A percentile compares a stretch with the other conserved stretches of the same genome.
Conservation (phyloP, 2,113 vertebrate species). For the Recurvirostra avosetta region DNA sequence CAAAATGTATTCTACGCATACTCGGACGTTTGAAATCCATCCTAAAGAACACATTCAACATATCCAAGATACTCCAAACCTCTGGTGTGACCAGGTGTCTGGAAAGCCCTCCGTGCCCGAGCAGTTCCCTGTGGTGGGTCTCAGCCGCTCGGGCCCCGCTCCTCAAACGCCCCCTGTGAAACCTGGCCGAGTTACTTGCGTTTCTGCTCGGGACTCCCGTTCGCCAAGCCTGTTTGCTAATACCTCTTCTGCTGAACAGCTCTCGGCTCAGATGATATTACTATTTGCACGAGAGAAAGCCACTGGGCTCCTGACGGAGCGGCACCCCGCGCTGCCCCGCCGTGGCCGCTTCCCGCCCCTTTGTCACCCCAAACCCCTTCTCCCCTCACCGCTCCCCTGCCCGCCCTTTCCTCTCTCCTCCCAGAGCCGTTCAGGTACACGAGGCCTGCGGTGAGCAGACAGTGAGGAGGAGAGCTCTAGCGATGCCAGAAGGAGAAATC, state of each 20-base stretch:
- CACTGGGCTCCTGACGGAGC: neutral
- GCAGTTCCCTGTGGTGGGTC: neutral
- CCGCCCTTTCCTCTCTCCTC: neutral
- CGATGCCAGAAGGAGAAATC: neutral
- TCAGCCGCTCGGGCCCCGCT: neutral
- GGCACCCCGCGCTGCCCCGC: neutral
- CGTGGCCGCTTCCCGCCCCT: neutral
- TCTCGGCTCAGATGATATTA: neutral
- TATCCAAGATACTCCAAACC: neutral
- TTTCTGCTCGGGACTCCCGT: neutral
- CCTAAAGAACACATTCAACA: neutral
- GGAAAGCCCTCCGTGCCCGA: neutral
- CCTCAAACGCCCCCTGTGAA: rapidly evolving
- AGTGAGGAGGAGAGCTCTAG: neutral
- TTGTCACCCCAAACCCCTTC: neutral
- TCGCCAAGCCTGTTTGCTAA: neutral
- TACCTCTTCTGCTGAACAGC: neutral
- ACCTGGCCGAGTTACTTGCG: neutral
- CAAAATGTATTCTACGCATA: neutral
- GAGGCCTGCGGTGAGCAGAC: neutral
- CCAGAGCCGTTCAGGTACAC: neutral
- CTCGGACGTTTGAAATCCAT: neutral
- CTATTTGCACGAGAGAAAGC: neutral
- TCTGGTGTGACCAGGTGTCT: rapidly evolving
- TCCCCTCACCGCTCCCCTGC: neutral